phyloP scores from a whole-genome alignment of 2,797 vertebrate species.

The Phaenicophaeus curvirostris region DNA sequence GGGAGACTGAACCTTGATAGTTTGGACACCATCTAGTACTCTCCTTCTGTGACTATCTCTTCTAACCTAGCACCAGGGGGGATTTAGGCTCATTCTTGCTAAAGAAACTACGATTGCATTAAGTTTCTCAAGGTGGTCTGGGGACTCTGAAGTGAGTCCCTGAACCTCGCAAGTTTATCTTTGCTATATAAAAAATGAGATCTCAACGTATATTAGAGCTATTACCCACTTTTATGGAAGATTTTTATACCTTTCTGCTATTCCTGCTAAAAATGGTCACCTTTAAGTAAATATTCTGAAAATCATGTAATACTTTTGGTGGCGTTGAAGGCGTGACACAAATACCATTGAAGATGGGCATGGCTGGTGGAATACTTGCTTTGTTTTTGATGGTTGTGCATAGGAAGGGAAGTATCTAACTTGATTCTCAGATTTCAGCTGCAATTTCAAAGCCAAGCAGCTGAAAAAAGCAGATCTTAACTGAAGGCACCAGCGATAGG shows the following conservation, averaged over 20 bases:
- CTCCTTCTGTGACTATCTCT: not conserved
- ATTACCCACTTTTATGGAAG: not conserved
- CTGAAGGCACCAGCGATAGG: not conserved
- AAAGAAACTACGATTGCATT: not conserved
- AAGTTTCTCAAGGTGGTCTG: not conserved
- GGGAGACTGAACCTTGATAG: not conserved
- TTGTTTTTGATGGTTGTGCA: not conserved
- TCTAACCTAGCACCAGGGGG: not conserved
- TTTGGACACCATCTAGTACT: not conserved
- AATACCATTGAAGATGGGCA: not conserved
- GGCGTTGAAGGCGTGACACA: not conserved
- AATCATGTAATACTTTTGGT: not conserved
- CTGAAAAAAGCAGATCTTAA: not conserved
- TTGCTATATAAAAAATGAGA: not conserved
- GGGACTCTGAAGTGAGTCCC: not conserved
- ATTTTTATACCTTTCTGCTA: not conserved
- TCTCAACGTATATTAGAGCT: not conserved
- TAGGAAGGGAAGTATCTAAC: not conserved
- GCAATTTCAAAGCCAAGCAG: not conserved
- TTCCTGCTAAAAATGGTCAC: not conserved
- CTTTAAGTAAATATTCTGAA: not conserved
- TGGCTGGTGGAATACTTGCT: not conserved
- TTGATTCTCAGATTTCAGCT: not conserved
- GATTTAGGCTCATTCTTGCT: not conserved
- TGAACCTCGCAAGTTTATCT: not conserved